Evolutionary conservation across 2,113 vertebrate species (phyloP), one percentile per base, ranked within the genome.

Genomic region (Stictonetta naevosa): DNA sequence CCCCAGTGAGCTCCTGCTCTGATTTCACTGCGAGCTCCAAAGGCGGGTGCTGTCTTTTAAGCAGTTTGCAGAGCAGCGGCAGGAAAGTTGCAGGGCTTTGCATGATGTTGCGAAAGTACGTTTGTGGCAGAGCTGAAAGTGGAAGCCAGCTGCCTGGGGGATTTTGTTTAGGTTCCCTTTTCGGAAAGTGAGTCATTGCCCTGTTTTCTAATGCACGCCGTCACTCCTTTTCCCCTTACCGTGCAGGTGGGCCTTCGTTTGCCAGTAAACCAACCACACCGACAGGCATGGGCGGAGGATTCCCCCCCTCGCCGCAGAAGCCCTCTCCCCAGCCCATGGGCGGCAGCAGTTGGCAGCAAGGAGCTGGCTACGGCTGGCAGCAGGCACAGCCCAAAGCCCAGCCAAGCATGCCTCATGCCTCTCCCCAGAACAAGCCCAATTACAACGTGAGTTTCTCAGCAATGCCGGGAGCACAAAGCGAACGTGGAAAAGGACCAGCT

Each of bases 191-290:
- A n/a, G 9, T 7, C 19, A 5, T 11, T 5, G 13, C 16, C 12
- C 58, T 13, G 21, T 26, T 44, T 46, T 18, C 20, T 6, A 7
- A 21, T 3, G 5, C 11, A 4, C 20, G 2, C 7, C 0, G 0
- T 26, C 16, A 2, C 23, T 44, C 28, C 5, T 76, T 25, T 76
- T 13, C 52, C 52, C 36, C 9, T 16, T 19, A 2, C 26, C 16
- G 80, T 53, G 6, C 87, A 98, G 98, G 98, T 84, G 98, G 99
- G 73, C 98, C 99, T 59, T 98, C 99, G 6, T 99, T 99, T 95
- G 98, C 99, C 88, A 99, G 99, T 95, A 99, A 99, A 87, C 99
- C 99, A 2, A 99, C 98, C 94, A 99, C 99, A 0, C 99, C 99
- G 1, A 99, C 99, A 3, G 99, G 99, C 60, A 88, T 98, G 20